A percentile compares a stretch with the other conserved stretches of the same genome.
phyloP scores from a whole-genome alignment of 2,888 invertebrate species.

The Ceramica pisi region DNA sequence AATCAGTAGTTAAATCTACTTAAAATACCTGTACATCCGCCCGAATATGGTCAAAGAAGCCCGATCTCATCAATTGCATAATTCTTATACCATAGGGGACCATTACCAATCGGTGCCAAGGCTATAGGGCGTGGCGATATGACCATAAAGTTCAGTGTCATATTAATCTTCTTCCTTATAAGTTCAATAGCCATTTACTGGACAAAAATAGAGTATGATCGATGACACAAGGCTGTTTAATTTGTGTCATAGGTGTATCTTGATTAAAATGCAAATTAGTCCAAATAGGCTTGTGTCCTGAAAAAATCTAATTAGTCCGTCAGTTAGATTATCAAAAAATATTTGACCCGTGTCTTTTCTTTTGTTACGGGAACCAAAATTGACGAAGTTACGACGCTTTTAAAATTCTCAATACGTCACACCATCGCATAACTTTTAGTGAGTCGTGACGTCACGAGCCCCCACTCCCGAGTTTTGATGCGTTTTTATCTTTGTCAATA shows the following conservation, averaged over 20 bases:
- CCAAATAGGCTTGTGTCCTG: too few relatives aligned
- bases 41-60: slow-evolving; percentile 2
- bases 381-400: too few relatives aligned
- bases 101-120: slow-evolving; percentile 48
- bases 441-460: too few relatives aligned
- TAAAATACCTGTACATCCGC: background rate
- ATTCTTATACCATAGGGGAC: slow-evolving; percentile 26
- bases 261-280: background rate
- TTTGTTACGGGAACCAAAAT: too few relatives aligned
- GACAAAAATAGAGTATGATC: slow-evolving; percentile 23
- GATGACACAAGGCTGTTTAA: slow-evolving; percentile 32
- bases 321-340: too few relatives aligned
- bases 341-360: too few relatives aligned
- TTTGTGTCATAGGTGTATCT: background rate
- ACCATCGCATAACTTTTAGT: too few relatives aligned
- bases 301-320: too few relatives aligned
- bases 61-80: slow-evolving; percentile 31
- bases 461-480: too few relatives aligned
- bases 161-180: slow-evolving; percentile 60
- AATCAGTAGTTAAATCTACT: slow-evolving; percentile 10
- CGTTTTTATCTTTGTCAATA: too few relatives aligned
- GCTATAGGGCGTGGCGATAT: slow-evolving; percentile 28
- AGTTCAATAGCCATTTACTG: slow-evolving; percentile 34
- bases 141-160: slow-evolving; percentile 54
- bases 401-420: too few relatives aligned